phyloP scores from a whole-genome alignment of 1,140 invertebrate species.

The Zaprionus tsacasi region DNA sequence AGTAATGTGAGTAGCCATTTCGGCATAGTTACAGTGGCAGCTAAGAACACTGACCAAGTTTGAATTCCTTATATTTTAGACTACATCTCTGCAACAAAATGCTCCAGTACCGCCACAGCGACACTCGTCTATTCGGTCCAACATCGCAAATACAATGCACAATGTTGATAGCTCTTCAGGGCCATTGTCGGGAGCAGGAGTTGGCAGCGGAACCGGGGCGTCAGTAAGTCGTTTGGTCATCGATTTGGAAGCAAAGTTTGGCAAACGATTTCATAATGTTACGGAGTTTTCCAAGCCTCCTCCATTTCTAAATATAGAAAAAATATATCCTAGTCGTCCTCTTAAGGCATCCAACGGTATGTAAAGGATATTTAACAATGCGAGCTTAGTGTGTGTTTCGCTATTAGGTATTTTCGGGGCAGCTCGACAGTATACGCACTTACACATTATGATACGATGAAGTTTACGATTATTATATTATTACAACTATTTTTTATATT shows the following conservation, averaged over 20 bases:
- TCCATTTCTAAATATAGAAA: constrained; percentile 82
- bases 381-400: constrained; percentile 16
- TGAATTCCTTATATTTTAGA: constrained; percentile 30
- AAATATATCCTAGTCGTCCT: constrained; percentile 84
- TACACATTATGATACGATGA: constrained; percentile 28
- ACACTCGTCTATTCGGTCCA: constrained; percentile 80
- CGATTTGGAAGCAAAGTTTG: constrained; percentile 83
- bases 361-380: constrained; percentile 53
- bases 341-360: constrained; percentile 84
- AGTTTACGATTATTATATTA: constrained; percentile 4
- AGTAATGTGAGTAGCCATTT: constrained; percentile 80
- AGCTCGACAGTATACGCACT: constrained; percentile 10
- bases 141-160: constrained; percentile 64
- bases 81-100: constrained; percentile 39
- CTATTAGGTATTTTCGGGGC: constrained; percentile 3
- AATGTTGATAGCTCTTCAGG: constrained; percentile 63
- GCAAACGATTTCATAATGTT: constrained; percentile 82
- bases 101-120: constrained; percentile 80
- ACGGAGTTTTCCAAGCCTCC: constrained; percentile 83
- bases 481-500: constrained; percentile 37
- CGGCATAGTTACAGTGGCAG: too few relatives aligned
- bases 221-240: constrained; percentile 76
- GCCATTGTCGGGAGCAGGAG: constrained; percentile 18
- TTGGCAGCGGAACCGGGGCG: constrained; percentile 24
- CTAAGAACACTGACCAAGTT: not conserved